Evolutionary conservation across 1,140 invertebrate genomes (phyloP).

Genomic region (Daktulosphaira vitifoliae): DNA sequence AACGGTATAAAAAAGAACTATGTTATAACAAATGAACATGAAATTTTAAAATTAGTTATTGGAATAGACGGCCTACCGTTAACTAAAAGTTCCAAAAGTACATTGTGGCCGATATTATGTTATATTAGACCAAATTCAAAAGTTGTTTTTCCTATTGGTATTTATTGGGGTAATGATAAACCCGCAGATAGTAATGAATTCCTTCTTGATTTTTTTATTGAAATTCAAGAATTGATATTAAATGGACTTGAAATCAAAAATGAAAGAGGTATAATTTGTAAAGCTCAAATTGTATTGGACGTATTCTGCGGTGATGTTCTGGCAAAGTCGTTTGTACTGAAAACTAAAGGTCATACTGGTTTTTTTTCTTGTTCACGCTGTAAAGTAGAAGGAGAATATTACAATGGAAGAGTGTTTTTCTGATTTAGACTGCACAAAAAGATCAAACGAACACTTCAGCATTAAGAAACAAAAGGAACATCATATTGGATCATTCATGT

Average conservation of each 20-base stretch:
- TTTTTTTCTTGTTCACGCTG: constrained; percentile 5
- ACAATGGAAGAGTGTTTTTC: not conserved
- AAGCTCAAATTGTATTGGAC: too few species aligned
- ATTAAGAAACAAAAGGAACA: too few species aligned
- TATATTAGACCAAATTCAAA: not conserved
- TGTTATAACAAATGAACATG: too few species aligned
- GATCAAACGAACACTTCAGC: too few species aligned
- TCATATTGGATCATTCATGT: too few species aligned
- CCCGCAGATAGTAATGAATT: not conserved
- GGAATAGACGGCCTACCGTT: constrained; percentile 38
- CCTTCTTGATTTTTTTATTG: not conserved
- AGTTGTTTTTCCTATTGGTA: constrained; percentile 6
- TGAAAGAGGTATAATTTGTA: too few species aligned
- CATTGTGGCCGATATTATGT: constrained; percentile 40
- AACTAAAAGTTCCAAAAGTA: constrained; percentile 37
- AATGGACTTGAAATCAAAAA: not conserved
- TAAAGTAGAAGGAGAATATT: not conserved
- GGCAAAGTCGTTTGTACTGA: not conserved
- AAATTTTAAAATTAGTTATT: constrained; percentile 34
- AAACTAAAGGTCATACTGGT: constrained; percentile 18
- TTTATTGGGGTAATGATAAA: not conserved
- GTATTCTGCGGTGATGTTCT: not conserved
- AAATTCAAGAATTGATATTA: not conserved
- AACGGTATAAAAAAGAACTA: too few species aligned
- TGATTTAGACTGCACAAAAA: too few species aligned